phyloP scores from a whole-genome alignment of 30 jellyfish, hydroid and myxozoan species.

The Mastigias papua region DNA sequence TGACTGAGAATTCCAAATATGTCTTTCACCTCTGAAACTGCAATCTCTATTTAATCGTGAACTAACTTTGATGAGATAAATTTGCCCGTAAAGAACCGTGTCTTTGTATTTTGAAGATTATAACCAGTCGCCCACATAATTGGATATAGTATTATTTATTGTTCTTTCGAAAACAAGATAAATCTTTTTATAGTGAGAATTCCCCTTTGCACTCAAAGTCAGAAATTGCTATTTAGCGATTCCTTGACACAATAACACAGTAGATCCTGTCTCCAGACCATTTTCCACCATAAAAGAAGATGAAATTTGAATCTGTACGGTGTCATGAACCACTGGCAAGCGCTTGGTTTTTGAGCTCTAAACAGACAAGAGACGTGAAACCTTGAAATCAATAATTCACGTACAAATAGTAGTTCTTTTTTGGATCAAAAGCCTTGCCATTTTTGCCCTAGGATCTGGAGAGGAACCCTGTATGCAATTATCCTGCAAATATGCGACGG shows the following conservation, averaged over 20 bases:
- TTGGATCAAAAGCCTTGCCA: too few relatives aligned
- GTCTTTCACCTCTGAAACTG: not conserved
- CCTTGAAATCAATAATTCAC: too few relatives aligned
- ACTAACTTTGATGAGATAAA: constrained; percentile 31
- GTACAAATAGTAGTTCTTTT: too few relatives aligned
- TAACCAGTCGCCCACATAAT: constrained; percentile 36
- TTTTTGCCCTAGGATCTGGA: too few relatives aligned
- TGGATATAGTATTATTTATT: not conserved
- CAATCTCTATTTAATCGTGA: not conserved
- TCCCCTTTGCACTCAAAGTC: not conserved
- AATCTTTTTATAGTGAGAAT: not conserved
- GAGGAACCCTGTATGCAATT: too few relatives aligned
- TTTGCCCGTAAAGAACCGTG: not conserved
- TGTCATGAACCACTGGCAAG: too few relatives aligned
- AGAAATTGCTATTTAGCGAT: not conserved
- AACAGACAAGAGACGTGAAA: too few relatives aligned
- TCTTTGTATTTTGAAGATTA: constrained; percentile 1
- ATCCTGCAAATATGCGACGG: too few relatives aligned
- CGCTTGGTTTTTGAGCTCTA: too few relatives aligned
- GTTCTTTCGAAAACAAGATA: not conserved
- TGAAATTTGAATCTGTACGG: too few relatives aligned
- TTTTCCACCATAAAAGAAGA: too few relatives aligned
- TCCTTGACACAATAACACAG: not conserved
- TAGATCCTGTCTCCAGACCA: not conserved
- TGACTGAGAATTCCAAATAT: constrained; percentile 44